Conservation (phyloP, 2,888 invertebrate genomes). For the Trissolcus brochymenae region DNA sequence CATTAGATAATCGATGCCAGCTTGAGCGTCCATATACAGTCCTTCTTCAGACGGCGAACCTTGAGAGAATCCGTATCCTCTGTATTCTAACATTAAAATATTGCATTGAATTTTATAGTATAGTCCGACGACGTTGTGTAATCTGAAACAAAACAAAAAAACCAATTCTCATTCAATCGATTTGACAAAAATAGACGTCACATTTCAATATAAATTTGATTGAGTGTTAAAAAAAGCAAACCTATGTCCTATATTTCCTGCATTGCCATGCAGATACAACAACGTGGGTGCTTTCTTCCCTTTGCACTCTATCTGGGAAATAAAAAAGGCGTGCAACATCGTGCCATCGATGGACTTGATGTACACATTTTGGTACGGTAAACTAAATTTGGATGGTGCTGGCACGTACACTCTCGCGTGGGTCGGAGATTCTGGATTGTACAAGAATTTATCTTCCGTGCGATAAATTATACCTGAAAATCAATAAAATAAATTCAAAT, state of each 20-base stretch:
- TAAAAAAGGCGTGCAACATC: conserved; percentile 88
- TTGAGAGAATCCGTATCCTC: conserved; percentile 95
- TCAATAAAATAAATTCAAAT: neutral
- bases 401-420: conserved; percentile 93
- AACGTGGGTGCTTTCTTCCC: conserved; percentile 87
- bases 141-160: conserved; percentile 75
- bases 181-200: neutral
- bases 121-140: conserved; percentile 92
- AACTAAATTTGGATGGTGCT: conserved; percentile 88
- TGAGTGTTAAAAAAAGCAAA: conserved; percentile 62
- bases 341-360: conserved; percentile 87
- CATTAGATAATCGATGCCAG: conserved; percentile 90
- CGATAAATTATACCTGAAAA: conserved; percentile 85
- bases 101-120: conserved; percentile 90
- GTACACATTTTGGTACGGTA: conserved; percentile 90
- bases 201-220: neutral
- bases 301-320: conserved; percentile 84
- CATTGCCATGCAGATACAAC: conserved; percentile 96
- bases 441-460: conserved; percentile 90
- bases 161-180: too few relatives aligned
- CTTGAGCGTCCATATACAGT: conserved; percentile 90
- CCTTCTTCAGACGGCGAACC: conserved; percentile 93
- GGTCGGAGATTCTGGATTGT: conserved; percentile 92
- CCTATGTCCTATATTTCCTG: conserved; percentile 97
- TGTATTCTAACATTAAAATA: conserved; percentile 94